Base-by-base conservation (phyloP, 2,888 invertebrate genomes). In the Lasioglossum figueresi region DNA sequence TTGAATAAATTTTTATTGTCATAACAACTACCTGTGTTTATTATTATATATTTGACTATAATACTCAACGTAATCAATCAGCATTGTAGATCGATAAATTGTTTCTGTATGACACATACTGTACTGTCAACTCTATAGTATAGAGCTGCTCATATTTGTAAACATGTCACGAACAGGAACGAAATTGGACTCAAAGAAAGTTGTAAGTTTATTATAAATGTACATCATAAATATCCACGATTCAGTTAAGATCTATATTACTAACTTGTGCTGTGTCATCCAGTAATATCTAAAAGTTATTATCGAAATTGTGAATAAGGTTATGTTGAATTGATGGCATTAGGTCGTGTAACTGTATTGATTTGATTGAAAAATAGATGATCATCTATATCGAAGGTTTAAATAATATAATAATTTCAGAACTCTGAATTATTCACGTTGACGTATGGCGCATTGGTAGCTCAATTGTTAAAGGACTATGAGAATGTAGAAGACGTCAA, bases 401-500 rank as follows among this genome's bases (percentile, higher is more conserved):
- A 16, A 27, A 70, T 59, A 23, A 27, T 45, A 52, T 79, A 70
- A 34, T 73, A 10, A 48, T 88, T 86, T 73, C 95, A 98, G 99
- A 99, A 99, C 96, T 98, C 99, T 1, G 99, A 99, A 95, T 96
- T 99, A 83, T 97, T 99, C 91, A 99, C 99, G 10, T 96, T 99
- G 75, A 99, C 99, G 0, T 99, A 99, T 95, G 99, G 99, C 68
- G 98, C 99, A 4, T 95, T 99, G 85, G 99, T 99, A 0, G 98
- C 99, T 4, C 99, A 99, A 96, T 97, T 99, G 96, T 95, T 99
- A 34, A 98, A 99, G 95, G 99, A 99, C 95, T 98, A 98, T 92
- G 99, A 99, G 94, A 99, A 98, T 95, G 97, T 98, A 8, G 99
- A 99, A 63, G 99, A 99, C 95, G 99, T 99, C 0, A 99, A 99